Conservation (phyloP, 2,113 vertebrate genomes). For the Tyrannus savana region DNA sequence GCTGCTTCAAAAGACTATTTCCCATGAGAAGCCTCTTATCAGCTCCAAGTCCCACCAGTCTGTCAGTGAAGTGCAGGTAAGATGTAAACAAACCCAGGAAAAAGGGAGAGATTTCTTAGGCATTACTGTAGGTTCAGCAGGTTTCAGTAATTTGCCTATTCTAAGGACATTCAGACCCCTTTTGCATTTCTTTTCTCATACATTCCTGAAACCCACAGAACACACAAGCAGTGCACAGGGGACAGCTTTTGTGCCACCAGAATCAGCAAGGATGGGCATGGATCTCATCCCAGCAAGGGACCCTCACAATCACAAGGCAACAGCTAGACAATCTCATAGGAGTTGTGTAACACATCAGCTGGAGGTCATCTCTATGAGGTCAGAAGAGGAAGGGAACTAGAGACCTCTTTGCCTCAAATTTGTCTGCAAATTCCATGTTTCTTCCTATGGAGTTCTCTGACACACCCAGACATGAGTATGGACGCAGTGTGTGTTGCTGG, state of each 20-base stretch:
- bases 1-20: neutral
- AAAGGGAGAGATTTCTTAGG: neutral
- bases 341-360: neutral
- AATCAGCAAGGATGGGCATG: neutral
- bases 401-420: neutral
- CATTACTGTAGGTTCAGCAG: neutral
- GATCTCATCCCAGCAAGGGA: neutral
- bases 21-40: neutral
- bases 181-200: neutral
- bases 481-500: neutral
- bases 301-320: neutral
- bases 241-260: neutral
- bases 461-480: neutral
- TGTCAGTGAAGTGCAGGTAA: neutral
- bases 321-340: neutral
- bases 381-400: neutral
- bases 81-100: neutral
- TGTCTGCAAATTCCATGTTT: rapidly evolving
- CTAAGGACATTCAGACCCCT: neutral
- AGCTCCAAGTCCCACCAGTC: neutral
- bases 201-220: neutral
- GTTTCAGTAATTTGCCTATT: neutral
- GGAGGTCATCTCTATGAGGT: neutral
- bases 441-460: neutral
- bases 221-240: neutral